Evolutionary conservation across 2,888 invertebrate species (phyloP).

Genomic region (Trichogramma evanescens): DNA sequence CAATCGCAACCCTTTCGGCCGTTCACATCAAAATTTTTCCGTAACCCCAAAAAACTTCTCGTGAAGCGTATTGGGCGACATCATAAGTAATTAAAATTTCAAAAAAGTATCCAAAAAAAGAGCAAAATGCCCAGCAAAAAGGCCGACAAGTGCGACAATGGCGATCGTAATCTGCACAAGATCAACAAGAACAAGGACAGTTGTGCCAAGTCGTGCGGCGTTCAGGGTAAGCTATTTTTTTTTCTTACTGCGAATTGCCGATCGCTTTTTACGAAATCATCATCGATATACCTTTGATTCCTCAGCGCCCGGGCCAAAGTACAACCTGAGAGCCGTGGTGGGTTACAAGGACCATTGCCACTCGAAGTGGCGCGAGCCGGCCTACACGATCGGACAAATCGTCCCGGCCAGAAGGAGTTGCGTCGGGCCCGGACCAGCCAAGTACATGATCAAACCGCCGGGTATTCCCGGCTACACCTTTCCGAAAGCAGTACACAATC

Average conservation of each 20-base stretch:
- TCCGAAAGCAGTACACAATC: not conserved
- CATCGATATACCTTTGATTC: not conserved
- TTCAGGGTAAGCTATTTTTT: too few relatives aligned
- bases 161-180: not conserved
- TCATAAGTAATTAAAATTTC: slow-evolving; percentile 17
- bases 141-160: not conserved
- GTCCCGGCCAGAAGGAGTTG: slow-evolving; percentile 25
- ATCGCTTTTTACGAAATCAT: not conserved
- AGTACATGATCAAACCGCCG: slow-evolving; percentile 47
- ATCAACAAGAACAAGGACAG: too few relatives aligned
- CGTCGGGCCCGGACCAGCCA: slow-evolving; percentile 46
- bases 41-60: slow-evolving; percentile 3
- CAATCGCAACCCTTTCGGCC: slow-evolving; percentile 2
- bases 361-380: slow-evolving; percentile 56
- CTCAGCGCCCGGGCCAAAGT: slow-evolving; percentile 56
- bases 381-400: slow-evolving; percentile 55
- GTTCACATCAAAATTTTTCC: slow-evolving; percentile 20
- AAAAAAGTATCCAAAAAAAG: slow-evolving; percentile 9
- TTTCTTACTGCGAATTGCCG: too few relatives aligned
- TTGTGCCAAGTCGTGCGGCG: too few relatives aligned
- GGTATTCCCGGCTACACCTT: slow-evolving; percentile 6
- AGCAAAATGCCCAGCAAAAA: slow-evolving; percentile 6
- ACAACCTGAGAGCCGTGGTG: slow-evolving; percentile 56
- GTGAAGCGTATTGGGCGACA: not conserved
- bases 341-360: slow-evolving; percentile 58